A percentile compares a stretch with the other conserved stretches of the same genome.
Evolutionary conservation across 2,113 vertebrate species (phyloP).

Genomic region (Recurvirostra avosetta): DNA sequence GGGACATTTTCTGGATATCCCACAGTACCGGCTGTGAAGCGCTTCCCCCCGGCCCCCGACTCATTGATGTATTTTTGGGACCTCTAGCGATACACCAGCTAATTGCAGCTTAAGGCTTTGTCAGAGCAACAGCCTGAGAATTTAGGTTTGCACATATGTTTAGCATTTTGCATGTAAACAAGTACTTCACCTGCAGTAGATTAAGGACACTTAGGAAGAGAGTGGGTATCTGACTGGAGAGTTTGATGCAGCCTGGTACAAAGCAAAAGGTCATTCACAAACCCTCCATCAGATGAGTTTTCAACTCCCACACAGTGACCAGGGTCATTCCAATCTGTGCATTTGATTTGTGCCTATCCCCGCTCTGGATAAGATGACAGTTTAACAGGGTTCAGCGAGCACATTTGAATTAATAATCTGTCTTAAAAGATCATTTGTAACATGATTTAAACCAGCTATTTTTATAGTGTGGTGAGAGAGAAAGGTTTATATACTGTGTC

Average conservation of each 20-base stretch:
- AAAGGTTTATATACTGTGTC: background rate
- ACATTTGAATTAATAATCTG: background rate
- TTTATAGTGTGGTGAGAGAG: background rate
- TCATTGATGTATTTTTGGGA: background rate
- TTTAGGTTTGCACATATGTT: background rate
- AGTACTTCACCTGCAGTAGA: background rate
- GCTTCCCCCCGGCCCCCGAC: background rate
- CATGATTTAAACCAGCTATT: background rate
- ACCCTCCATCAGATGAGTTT: background rate
- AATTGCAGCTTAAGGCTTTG: background rate
- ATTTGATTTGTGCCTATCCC: background rate
- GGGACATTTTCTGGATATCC: background rate
- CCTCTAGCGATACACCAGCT: constrained; percentile 1
- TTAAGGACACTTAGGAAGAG: background rate
- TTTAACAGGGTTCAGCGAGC: constrained; percentile 2
- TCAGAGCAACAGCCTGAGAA: background rate
- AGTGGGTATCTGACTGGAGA: background rate
- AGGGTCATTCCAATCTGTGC: background rate
- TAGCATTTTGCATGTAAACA: background rate
- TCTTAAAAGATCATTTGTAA: background rate
- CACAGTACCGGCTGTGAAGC: accelerated
- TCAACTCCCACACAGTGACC: background rate
- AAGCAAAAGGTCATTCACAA: background rate
- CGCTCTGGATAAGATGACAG: background rate
- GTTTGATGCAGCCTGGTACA: background rate